Conservation (phyloP, 2,797 vertebrate genomes). For the Neoniphon sammara region DNA sequence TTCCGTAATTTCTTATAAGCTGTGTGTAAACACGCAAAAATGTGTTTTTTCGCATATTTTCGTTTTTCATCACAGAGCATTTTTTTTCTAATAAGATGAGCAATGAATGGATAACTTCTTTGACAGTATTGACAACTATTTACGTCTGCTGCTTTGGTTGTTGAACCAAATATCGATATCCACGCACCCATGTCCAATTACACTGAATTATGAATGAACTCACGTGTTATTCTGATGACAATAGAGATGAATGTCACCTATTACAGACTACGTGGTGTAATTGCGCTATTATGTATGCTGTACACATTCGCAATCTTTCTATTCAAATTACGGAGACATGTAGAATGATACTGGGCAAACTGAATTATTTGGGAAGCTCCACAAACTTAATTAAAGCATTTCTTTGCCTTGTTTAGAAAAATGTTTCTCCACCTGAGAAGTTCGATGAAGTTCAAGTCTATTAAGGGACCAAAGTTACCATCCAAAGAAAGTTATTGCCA, state of each 20-base stretch:
- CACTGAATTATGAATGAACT: constrained; percentile 88
- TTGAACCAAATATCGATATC: constrained; percentile 75
- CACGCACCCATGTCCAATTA: constrained; percentile 78
- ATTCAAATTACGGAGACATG: not conserved
- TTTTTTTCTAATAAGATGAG: constrained; percentile 33
- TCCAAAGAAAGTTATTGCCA: constrained; percentile 58
- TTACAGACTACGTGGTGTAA: constrained; percentile 70
- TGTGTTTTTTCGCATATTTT: constrained; percentile 30
- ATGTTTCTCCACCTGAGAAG: constrained; percentile 28
- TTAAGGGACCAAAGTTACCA: constrained; percentile 51
- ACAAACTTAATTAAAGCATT: constrained; percentile 1
- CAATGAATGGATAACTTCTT: constrained; percentile 34
- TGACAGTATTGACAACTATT: constrained; percentile 59
- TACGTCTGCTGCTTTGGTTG: constrained; percentile 67
- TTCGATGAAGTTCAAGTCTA: constrained; percentile 47
- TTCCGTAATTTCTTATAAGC: constrained; percentile 34
- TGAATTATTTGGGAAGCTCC: not conserved
- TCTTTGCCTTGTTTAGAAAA: constrained; percentile 20
- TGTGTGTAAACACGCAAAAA: constrained; percentile 9
- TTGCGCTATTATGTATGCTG: constrained; percentile 55
- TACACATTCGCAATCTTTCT: constrained; percentile 56
- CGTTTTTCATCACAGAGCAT: constrained; percentile 27
- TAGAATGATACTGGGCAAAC: not conserved
- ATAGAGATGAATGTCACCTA: constrained; percentile 81
- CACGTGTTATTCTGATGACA: constrained; percentile 85